A percentile compares a stretch with the other conserved stretches of the same genome.
phyloP scores from a whole-genome alignment of 2,113 vertebrate genomes.

The Dolichotis patagonum region DNA sequence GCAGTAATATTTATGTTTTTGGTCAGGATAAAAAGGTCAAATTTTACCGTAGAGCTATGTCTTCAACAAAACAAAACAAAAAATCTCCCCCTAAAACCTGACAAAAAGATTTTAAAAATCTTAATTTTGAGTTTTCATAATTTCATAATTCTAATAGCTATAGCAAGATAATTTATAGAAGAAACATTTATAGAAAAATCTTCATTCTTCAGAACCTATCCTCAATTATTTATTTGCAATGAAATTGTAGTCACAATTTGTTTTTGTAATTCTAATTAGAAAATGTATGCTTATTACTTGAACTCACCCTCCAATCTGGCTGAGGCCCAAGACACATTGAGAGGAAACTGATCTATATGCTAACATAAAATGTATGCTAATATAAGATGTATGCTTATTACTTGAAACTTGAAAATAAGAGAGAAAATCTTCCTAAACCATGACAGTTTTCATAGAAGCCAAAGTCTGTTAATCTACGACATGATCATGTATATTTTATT shows the following conservation, averaged over 20 bases:
- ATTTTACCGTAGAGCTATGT: neutral
- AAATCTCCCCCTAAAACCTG: neutral
- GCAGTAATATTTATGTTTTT: neutral
- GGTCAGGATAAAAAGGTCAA: slow-evolving; percentile 9
- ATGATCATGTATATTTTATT: neutral
- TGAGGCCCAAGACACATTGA: no score
- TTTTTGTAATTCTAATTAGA: slow-evolving; percentile 27
- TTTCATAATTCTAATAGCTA: neutral
- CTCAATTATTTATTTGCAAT: neutral
- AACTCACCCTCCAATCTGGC: neutral
- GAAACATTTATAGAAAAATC: neutral
- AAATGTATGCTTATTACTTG: slow-evolving; percentile 24
- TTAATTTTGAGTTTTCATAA: slow-evolving; percentile 26
- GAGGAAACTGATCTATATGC: no score
- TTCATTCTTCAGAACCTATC: neutral
- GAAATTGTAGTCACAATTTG: neutral
- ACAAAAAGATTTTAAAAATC: neutral
- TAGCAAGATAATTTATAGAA: neutral
- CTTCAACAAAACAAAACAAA: slow-evolving; percentile 21
- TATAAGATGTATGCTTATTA: neutral
- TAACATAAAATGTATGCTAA: neutral
- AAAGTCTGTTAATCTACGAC: neutral
- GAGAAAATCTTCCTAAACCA: neutral
- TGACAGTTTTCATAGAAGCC: neutral
- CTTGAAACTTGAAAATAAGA: neutral